A percentile compares a stretch with the other conserved stretches of the same genome.
These are phyloP conservation scores for Anaspis maculata DNA, from an alignment of 2,888 invertebrate genomes.

Conservation along the genomic window DNA sequence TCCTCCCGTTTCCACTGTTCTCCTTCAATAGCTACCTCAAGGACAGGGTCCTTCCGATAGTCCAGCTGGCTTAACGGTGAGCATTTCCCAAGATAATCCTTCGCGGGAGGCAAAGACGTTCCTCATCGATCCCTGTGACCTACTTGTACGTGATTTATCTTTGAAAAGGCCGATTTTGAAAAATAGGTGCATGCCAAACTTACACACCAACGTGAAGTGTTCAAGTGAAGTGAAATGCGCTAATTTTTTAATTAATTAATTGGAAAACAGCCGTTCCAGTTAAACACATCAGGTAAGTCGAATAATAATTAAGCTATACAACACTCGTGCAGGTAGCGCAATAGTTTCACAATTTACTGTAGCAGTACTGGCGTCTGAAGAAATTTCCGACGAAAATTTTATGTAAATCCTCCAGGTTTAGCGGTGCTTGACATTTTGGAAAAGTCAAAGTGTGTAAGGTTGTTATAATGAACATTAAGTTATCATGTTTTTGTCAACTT, in stretches of 20 bases:
- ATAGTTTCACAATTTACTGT: slow-evolving; percentile 9
- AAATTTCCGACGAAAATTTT: background rate
- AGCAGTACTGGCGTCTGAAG: slow-evolving; percentile 1
- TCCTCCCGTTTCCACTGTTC: slow-evolving; percentile 21
- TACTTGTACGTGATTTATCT: slow-evolving; percentile 19
- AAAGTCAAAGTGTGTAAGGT: slow-evolving; percentile 13
- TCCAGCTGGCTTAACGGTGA: too few species aligned
- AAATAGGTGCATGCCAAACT: too few species aligned
- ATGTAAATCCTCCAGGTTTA: too few species aligned
- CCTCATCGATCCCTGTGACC: slow-evolving; percentile 14
- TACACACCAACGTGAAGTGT: too few species aligned
- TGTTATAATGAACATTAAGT: too few species aligned
- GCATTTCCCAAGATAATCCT: too few species aligned
- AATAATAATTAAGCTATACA: slow-evolving; percentile 12
- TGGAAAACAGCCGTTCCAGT: slow-evolving; percentile 23
- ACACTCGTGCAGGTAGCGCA: slow-evolving; percentile 4
- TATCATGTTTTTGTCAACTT: too few species aligned
- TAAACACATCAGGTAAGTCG: slow-evolving; percentile 17
- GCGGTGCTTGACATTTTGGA: slow-evolving; percentile 12
- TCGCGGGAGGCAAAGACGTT: too few species aligned
- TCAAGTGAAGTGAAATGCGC: slow-evolving; percentile 25
- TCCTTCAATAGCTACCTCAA: slow-evolving; percentile 18
- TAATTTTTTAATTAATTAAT: slow-evolving; percentile 18
- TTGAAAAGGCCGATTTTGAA: slow-evolving; percentile 6
- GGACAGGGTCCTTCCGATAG: slow-evolving; percentile 5